These are phyloP conservation scores for Lasioglossum vierecki DNA, from an alignment of 2,888 invertebrate species.

Conservation along the genomic window DNA sequence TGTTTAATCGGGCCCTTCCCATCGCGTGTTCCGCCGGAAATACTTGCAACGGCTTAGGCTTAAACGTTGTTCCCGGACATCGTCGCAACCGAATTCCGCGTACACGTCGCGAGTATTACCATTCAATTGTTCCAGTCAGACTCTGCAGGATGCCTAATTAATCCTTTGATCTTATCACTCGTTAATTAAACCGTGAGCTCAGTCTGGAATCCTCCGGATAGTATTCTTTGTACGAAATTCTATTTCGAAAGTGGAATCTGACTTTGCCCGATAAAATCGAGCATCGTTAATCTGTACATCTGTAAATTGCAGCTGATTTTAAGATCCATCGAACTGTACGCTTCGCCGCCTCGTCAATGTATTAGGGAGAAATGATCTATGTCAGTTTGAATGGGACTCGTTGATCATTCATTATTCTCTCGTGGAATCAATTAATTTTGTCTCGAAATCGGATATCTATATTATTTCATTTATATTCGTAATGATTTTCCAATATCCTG, in stretches of 20 bases:
- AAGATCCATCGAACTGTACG: neutral
- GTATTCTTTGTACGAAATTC: neutral
- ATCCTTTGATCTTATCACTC: constrained; percentile 8
- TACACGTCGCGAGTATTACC: constrained; percentile 41
- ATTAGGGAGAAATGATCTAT: neutral
- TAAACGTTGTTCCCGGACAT: constrained; percentile 57
- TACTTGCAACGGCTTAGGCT: constrained; percentile 68
- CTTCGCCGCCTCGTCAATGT: neutral
- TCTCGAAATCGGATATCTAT: neutral
- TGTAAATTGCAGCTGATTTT: neutral
- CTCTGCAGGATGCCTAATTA: constrained; percentile 15
- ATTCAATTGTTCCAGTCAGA: constrained; percentile 50
- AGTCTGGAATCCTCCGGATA: neutral
- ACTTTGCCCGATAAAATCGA: neutral
- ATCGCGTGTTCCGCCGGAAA: constrained; percentile 67
- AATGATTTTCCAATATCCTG: constrained; percentile 10
- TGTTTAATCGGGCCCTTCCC: constrained; percentile 70
- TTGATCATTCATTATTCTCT: neutral
- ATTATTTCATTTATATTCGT: constrained; percentile 3
- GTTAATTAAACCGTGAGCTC: neutral
- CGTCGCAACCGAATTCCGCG: constrained; percentile 57
- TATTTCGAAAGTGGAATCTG: neutral
- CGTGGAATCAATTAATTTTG: neutral
- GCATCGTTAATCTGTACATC: neutral
- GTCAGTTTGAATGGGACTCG: neutral